phyloP scores from a whole-genome alignment of 2,113 vertebrate species.

The Notarius lentiginosus region DNA sequence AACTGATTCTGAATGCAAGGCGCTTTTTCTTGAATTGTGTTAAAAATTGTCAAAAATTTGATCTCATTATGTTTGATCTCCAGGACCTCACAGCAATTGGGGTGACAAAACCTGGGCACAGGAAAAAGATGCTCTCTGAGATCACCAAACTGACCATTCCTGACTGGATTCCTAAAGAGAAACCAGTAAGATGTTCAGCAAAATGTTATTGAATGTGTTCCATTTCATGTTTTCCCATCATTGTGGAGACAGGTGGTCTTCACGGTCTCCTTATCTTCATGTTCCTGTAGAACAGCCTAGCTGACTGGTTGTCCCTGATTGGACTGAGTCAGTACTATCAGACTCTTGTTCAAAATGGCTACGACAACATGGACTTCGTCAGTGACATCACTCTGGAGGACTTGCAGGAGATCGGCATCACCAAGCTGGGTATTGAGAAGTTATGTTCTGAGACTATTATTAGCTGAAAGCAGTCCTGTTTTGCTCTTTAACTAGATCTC shows the following conservation, averaged over 20 bases:
- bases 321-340: slow-evolving; percentile 97
- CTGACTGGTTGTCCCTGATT: slow-evolving; percentile 92
- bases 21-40: not conserved
- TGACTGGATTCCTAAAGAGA: slow-evolving; percentile 92
- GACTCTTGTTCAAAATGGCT: slow-evolving; percentile 93
- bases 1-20: too few species aligned
- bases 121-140: slow-evolving; percentile 93
- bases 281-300: slow-evolving; percentile 83
- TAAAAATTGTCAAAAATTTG: not conserved
- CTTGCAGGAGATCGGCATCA: slow-evolving; percentile 95
- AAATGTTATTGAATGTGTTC: not conserved
- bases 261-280: slow-evolving; percentile 5
- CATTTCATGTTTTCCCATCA: not conserved
- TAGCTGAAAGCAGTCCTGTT: not conserved
- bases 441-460: not conserved
- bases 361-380: slow-evolving; percentile 97
- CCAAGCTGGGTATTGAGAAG: slow-evolving; percentile 78
- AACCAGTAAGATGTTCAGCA: slow-evolving; percentile 79
- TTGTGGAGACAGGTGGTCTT: not conserved
- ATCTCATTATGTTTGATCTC: slow-evolving; percentile 48
- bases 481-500: not conserved
- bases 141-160: slow-evolving; percentile 85
- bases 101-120: slow-evolving; percentile 95
- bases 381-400: slow-evolving; percentile 97
- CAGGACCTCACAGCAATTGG: slow-evolving; percentile 96